Percentiles rank a stretch among this genome's conserved stretches.
Conservation (phyloP, 2,113 vertebrate species). For the Pionites leucogaster region DNA sequence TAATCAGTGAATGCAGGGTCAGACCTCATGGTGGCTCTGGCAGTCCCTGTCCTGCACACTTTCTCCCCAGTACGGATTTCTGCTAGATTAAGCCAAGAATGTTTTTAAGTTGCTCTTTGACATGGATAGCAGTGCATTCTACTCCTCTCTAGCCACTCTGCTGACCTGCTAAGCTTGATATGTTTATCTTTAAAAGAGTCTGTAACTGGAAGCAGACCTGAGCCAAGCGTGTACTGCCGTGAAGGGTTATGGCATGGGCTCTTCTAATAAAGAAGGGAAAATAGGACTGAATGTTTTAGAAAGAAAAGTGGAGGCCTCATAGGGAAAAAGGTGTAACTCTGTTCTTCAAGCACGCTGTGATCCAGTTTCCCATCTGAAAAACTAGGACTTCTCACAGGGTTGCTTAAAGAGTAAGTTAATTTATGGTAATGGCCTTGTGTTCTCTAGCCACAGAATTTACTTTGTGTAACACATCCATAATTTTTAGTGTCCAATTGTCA, state of each 20-base stretch:
- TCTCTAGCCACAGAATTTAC: not conserved
- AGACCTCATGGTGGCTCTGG: not conserved
- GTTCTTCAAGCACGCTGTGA: not conserved
- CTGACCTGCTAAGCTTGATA: not conserved
- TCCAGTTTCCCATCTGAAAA: not conserved
- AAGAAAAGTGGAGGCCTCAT: not conserved
- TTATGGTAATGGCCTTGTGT: not conserved
- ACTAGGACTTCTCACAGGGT: not conserved
- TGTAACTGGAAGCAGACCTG: not conserved
- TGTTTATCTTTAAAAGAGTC: not conserved
- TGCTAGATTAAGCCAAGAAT: not conserved
- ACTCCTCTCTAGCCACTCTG: not conserved
- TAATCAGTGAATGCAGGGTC: not conserved
- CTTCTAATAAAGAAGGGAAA: not conserved
- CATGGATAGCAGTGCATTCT: not conserved
- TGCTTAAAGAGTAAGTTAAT: not conserved
- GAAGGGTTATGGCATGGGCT: not conserved
- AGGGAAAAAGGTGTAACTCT: not conserved
- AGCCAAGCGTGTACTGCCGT: not conserved
- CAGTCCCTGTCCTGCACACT: not conserved
- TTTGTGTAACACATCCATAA: not conserved
- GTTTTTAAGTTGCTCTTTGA: constrained; percentile 9
- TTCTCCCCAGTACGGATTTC: fast-evolving
- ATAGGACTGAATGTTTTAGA: not conserved
- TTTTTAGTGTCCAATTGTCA: not conserved